Conservation (phyloP, 1,140 invertebrate species). For the Holotrichia oblita region DNA sequence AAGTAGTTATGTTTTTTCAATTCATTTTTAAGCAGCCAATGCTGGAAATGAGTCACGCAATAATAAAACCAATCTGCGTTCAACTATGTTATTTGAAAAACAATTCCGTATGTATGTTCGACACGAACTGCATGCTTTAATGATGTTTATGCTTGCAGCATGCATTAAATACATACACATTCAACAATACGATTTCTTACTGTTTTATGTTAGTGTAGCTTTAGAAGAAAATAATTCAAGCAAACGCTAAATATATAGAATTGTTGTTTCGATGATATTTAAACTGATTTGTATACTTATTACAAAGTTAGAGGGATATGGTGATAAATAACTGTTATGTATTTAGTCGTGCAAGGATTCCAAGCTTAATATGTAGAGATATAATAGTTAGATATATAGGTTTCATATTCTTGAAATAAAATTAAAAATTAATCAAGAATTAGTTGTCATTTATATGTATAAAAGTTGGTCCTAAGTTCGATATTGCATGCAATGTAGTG, state of each 20-base stretch:
- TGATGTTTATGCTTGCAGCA: neutral
- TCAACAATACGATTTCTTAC: neutral
- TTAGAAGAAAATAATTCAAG: neutral
- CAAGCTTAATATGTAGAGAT: neutral
- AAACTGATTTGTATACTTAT: neutral
- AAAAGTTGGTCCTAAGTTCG: too few species aligned
- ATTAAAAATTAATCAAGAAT: too few species aligned
- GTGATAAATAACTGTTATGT: neutral
- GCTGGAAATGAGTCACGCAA: neutral
- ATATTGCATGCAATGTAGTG: too few species aligned
- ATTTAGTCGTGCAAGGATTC: neutral
- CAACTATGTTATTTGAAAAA: neutral
- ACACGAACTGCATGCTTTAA: neutral
- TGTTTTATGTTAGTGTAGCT: neutral
- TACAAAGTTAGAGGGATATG: neutral
- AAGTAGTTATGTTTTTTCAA: neutral
- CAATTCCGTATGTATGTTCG: constrained; percentile 1
- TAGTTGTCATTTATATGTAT: too few species aligned
- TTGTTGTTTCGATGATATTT: too few species aligned
- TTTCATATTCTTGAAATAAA: too few species aligned
- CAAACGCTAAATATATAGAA: neutral
- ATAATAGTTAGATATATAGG: too few species aligned
- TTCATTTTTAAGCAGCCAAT: neutral
- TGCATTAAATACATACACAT: neutral
- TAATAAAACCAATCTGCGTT: neutral